Conservation (phyloP, 2,888 invertebrate genomes). For the Pinctada fucata region DNA sequence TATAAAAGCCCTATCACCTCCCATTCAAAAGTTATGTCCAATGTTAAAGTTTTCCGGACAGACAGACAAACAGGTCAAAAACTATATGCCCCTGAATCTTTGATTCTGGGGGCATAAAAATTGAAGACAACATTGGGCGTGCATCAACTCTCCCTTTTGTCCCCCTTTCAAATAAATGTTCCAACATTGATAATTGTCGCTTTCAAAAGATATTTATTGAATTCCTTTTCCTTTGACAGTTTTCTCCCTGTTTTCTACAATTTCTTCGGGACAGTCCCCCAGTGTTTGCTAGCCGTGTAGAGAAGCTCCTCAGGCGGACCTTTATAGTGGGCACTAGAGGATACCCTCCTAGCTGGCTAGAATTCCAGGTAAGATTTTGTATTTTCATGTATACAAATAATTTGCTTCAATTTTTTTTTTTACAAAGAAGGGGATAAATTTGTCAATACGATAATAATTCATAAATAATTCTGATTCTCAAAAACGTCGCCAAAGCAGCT, state of each 20-base stretch:
- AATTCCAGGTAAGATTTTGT: slow-evolving; percentile 61
- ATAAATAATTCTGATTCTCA: not conserved
- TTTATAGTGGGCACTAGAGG: slow-evolving; percentile 65
- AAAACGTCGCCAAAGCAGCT: too few species aligned
- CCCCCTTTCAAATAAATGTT: too few species aligned
- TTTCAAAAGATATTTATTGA: too few species aligned
- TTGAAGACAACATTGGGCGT: not conserved
- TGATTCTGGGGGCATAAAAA: too few species aligned
- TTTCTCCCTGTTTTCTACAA: slow-evolving; percentile 59
- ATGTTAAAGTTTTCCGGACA: too few species aligned
- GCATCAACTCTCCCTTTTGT: too few species aligned
- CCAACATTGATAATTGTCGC: too few species aligned
- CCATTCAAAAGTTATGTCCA: too few species aligned
- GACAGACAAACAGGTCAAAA: too few species aligned
- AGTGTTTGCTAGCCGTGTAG: slow-evolving; percentile 64
- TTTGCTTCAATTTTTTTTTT: too few species aligned
- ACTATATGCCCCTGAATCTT: too few species aligned
- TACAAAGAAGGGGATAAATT: not conserved
- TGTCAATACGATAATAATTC: not conserved
- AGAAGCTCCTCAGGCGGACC: slow-evolving; percentile 60
- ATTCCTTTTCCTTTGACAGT: slow-evolving; percentile 43
- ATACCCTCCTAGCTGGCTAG: slow-evolving; percentile 70
- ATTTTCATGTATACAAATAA: not conserved
- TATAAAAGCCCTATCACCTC: too few species aligned
- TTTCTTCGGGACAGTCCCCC: slow-evolving; percentile 62